Evolutionary conservation across 2,888 invertebrate genomes (phyloP), one percentile per base, ranked within the genome.

Genomic region (Drosophila leonis): DNA sequence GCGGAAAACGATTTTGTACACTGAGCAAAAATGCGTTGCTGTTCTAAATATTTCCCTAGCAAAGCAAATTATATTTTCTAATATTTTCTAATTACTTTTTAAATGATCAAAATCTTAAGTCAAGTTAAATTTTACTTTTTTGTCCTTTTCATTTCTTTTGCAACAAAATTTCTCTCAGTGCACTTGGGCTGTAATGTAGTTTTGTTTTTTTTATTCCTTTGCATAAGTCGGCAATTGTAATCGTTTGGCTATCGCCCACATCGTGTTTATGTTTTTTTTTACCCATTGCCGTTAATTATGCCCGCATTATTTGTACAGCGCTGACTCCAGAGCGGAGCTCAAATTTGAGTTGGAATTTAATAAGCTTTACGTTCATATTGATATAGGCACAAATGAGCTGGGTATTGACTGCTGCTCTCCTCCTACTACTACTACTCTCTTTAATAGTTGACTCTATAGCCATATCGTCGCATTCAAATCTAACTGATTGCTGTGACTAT

Each of bases 231-330:
- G 69, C 78, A 78, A 59, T 83, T 74, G 78, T 74, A 81, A 65
- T 83, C 74, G 82, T 46, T 61, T 56, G 65, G 57, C 41, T 66
- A 56, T 77, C 79, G 49, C 55, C 51, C 33, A 67, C 66, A 70
- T 80, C 57, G 54, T 62, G 56, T 60, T 73, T 57, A 70, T 59
- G 37, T 76, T 68, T 67, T 68, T 67, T 70, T 60, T 67, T 35
- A 42, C 9, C 29, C 33, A 18, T 75, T 75, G 70, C 20, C 63
- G 77, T 65, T 87, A 82, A 82, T 82, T 87, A 81, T 69, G 75
- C 82, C 82, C 82, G 82, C 84, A 83, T 71, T 80, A 72, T 75
- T 78, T 75, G 67, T 18, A 42, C 37, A 37, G 39, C 41, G 35
- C 31, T 37, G n/a, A 24, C 20, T 44, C 44, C 18, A 44, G 27